Evolutionary conservation across 2,888 invertebrate species (phyloP).

Genomic region (Mellilla xanthometata): DNA sequence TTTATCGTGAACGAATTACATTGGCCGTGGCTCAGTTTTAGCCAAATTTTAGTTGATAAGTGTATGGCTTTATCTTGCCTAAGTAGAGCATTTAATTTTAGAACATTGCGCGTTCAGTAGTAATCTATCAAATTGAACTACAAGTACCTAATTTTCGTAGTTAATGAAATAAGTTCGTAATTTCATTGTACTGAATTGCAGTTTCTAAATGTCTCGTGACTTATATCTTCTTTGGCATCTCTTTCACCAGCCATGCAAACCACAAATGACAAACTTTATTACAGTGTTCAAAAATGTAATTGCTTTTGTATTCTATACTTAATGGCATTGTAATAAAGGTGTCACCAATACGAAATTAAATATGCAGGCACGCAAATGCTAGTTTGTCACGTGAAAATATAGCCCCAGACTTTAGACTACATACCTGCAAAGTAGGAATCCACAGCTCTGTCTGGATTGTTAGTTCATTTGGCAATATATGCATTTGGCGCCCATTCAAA

Average conservation of each 20-base stretch:
- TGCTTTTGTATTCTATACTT: slow-evolving; percentile 19
- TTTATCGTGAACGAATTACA: slow-evolving; percentile 29
- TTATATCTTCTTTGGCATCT: slow-evolving; percentile 40
- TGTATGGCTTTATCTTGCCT: slow-evolving; percentile 4
- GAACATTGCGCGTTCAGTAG: neutral
- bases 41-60: slow-evolving; percentile 4
- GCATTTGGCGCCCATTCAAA: slow-evolving; percentile 73
- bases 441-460: slow-evolving; percentile 63
- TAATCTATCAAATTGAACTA: neutral
- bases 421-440: slow-evolving; percentile 38
- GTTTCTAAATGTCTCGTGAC: slow-evolving; percentile 38
- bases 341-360: neutral
- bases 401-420: slow-evolving; percentile 42
- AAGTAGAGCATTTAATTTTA: slow-evolving; percentile 4
- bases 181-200: slow-evolving; percentile 15
- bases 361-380: slow-evolving; percentile 9
- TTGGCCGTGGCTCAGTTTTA: slow-evolving; percentile 36
- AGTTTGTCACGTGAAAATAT: slow-evolving; percentile 31
- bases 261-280: slow-evolving; percentile 14
- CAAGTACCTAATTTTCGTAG: too few relatives aligned
- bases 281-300: slow-evolving; percentile 19
- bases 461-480: slow-evolving; percentile 70
- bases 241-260: slow-evolving; percentile 36
- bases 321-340: slow-evolving; percentile 3
- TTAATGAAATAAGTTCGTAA: neutral